phyloP scores from a whole-genome alignment of 2,797 vertebrate species.

The Danio kyathit region DNA sequence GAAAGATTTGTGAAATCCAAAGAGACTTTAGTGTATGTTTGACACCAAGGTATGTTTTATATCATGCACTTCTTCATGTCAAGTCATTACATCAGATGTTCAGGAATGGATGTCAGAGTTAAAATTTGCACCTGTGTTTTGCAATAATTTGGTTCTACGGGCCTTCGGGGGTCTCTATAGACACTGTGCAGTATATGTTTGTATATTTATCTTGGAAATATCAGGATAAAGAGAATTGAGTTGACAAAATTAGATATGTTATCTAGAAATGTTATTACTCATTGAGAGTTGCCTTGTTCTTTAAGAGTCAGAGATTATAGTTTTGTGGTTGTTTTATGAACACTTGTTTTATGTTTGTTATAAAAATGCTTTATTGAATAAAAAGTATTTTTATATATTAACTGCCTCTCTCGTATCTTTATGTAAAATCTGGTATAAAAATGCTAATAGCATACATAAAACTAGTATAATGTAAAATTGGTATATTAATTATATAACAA shows the following conservation, averaged over 20 bases:
- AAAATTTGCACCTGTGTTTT: constrained; percentile 17
- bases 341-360: constrained; percentile 65
- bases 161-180: neutral
- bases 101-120: neutral
- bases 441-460: too few relatives aligned
- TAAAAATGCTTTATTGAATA: constrained; percentile 69
- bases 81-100: neutral
- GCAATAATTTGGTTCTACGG: neutral
- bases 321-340: constrained; percentile 61
- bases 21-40: neutral
- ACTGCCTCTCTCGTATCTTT: neutral
- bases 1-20: neutral
- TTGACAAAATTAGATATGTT: neutral
- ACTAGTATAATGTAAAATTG: too few relatives aligned
- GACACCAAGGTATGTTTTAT: neutral
- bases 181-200: neutral
- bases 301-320: constrained; percentile 65
- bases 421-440: too few relatives aligned
- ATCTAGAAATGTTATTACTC: constrained; percentile 53
- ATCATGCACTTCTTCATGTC: neutral
- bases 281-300: constrained; percentile 72
- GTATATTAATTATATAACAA: too few relatives aligned
- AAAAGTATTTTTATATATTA: constrained; percentile 67
- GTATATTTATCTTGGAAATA: constrained; percentile 19
- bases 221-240: neutral